Evolutionary conservation across 2,113 vertebrate species (phyloP).

Genomic region (Struthio camelus): DNA sequence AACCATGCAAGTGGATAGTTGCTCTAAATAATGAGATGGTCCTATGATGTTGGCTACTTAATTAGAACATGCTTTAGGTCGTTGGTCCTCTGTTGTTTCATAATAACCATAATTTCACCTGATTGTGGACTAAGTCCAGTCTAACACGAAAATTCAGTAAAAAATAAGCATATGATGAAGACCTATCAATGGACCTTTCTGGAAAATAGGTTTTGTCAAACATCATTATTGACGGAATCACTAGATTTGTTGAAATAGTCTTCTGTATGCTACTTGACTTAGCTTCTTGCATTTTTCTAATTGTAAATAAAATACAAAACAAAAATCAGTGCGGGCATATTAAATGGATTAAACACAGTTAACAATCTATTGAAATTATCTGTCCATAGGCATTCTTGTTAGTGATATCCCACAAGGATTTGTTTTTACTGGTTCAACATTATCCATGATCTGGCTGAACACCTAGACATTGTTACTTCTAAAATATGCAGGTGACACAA

Average conservation of each 20-base stretch:
- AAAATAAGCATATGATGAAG: neutral
- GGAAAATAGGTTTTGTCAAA: neutral
- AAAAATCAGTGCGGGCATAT: neutral
- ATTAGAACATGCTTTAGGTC: slow-evolving; percentile 1
- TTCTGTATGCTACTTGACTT: neutral
- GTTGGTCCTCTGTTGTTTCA: neutral
- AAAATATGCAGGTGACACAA: neutral
- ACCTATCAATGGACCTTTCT: neutral
- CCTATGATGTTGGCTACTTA: neutral
- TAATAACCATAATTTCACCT: neutral
- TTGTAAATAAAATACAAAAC: neutral
- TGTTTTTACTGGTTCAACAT: neutral
- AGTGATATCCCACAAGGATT: neutral
- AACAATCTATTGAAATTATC: neutral
- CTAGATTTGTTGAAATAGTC: neutral
- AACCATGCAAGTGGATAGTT: neutral
- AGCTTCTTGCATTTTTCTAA: neutral
- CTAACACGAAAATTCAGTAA: neutral
- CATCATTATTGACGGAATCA: neutral
- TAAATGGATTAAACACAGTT: neutral
- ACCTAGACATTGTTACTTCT: neutral
- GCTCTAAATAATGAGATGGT: neutral
- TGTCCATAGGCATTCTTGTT: neutral
- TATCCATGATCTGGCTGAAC: neutral
- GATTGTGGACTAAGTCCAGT: neutral